phyloP scores from a whole-genome alignment of 2,888 invertebrate species.

The Ferrisia virgata region DNA sequence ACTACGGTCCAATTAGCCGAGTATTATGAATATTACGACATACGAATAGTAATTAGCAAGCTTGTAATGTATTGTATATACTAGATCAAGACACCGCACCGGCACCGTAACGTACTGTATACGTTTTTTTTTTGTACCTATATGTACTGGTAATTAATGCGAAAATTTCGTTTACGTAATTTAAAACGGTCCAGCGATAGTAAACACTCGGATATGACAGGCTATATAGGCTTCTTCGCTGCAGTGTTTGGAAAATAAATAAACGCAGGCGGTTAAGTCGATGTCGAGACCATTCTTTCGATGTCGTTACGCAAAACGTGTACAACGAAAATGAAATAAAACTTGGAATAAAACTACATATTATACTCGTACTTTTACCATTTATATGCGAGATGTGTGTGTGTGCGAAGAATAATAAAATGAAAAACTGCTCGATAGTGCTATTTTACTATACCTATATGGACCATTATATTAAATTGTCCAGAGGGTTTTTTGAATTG shows the following conservation, averaged over 20 bases:
- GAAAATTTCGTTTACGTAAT: slow-evolving; percentile 9
- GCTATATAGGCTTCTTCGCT: neutral
- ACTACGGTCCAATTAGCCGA: slow-evolving; percentile 2
- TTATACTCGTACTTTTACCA: no score
- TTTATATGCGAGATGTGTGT: no score
- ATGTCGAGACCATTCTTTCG: neutral
- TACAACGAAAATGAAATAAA: no score
- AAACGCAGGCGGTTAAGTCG: neutral
- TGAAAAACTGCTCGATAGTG: no score
- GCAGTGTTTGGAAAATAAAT: neutral
- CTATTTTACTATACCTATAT: no score
- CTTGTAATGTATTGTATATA: neutral
- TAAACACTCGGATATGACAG: neutral
- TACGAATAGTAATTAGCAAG: neutral
- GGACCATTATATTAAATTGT: no score
- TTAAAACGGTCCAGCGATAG: slow-evolving; percentile 5
- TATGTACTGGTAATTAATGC: neutral
- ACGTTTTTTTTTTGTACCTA: neutral
- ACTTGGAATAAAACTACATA: no score
- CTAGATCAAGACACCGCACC: neutral
- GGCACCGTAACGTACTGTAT: no score
- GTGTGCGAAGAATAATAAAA: no score
- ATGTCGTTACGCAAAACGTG: neutral
- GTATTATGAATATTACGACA: slow-evolving; percentile 12
- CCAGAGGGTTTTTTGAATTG: no score